Base-by-base conservation (phyloP, 2,888 invertebrate species). In the Trilocha varians region DNA sequence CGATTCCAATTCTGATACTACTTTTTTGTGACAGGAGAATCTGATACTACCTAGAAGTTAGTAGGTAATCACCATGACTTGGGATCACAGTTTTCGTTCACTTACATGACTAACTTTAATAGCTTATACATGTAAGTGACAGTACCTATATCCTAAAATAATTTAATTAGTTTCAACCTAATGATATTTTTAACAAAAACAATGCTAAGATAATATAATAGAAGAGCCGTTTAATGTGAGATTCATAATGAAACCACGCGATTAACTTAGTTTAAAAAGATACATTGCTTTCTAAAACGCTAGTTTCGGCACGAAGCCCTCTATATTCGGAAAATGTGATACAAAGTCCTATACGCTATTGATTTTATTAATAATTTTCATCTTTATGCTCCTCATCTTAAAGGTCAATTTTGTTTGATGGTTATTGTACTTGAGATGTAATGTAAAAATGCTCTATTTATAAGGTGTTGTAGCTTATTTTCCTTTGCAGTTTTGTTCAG, bases 221-320 rank as follows among this genome's bases (percentile, higher is more conserved):
- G 25, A 25, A 25, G 25, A 25, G 46, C 50, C 55, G 47, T 54
- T 66, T 59, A 59, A 57, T 59, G 55, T 54, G 55, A 59, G 61
- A 58, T 55, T 59, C 47, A 62, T 65, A 71, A 68, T 67, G 55
- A 58, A 56, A 63, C 54, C 57, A 65, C 65, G 61, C 68, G 62
- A 69, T 74, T 71, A 76, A 66, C 69, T 70, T 66, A 65, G 65
- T 75, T 72, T 65, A 66, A 76, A 80, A 80, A 76, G 78, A 82
- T 61, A 66, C 74, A 78, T 78, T 71, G 72, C 73, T 65, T 65
- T 65, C 68, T 70, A 68, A 75, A 82, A 82, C 69, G 83, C 64
- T 82, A 78, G 73, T 80, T 83, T 83, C 75, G 78, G 79, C 84
- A 83, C 83, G 82, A 77, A 79, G 64, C 66, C 65, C 70, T 68